phyloP scores from a whole-genome alignment of 2,888 invertebrate species.

The Cantharis nigra region DNA sequence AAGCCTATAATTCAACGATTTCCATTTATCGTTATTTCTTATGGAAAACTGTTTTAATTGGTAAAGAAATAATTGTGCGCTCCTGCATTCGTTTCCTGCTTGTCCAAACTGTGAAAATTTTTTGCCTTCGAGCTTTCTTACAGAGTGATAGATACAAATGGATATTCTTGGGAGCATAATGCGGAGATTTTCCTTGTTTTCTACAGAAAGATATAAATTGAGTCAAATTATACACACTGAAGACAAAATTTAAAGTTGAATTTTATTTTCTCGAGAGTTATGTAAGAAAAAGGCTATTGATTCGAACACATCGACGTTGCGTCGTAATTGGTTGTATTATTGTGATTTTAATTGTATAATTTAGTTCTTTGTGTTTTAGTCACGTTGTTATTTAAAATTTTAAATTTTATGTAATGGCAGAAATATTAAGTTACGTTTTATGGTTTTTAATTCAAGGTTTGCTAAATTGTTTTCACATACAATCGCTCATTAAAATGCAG shows the following conservation, averaged over 20 bases:
- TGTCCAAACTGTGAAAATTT: not conserved
- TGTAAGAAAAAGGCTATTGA: not conserved
- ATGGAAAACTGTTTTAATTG: not conserved
- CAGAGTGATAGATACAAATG: not conserved
- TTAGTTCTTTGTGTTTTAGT: not conserved
- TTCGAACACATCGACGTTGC: not conserved
- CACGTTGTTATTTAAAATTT: not conserved
- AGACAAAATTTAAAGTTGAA: not conserved
- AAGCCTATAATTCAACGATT: not conserved
- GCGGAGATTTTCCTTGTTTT: not conserved
- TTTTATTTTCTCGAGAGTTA: not conserved
- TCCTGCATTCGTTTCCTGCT: not conserved
- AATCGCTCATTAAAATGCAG: not conserved
- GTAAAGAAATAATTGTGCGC: not conserved
- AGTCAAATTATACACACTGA: not conserved
- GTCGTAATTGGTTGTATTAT: not conserved
- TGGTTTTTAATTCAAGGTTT: not conserved
- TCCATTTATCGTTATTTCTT: not conserved
- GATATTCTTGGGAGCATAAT: not conserved
- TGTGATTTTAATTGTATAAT: not conserved
- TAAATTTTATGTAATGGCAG: not conserved
- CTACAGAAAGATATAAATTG: not conserved
- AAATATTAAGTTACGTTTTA: not conserved
- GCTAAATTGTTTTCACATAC: not conserved
- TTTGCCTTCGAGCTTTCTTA: not conserved